Conservation (phyloP, 2,113 vertebrate species). For the Gambusia affinis region DNA sequence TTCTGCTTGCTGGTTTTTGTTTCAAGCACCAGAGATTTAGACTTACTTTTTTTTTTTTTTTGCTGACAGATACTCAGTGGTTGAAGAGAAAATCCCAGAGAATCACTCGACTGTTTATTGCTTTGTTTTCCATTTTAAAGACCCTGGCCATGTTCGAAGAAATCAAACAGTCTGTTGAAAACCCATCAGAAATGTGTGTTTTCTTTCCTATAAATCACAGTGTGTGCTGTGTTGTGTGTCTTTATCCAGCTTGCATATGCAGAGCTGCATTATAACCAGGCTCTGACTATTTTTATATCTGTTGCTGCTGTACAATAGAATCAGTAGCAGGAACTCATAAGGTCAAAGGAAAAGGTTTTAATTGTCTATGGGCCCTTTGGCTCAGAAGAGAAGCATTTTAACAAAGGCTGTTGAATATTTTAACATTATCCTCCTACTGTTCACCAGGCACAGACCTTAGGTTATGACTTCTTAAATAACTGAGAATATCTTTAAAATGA, state of each 20-base stretch:
- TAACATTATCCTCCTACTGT: background rate
- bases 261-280: background rate
- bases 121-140: too few species aligned
- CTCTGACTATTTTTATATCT: background rate
- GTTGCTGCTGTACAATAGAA: background rate
- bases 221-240: too few species aligned
- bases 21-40: too few species aligned
- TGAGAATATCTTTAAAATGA: background rate
- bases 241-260: background rate
- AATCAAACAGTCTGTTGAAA: background rate
- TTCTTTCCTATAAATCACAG: background rate
- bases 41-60: too few species aligned
- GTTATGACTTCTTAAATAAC: background rate
- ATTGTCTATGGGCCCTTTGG: background rate
- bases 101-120: too few species aligned
- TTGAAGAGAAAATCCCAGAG: too few species aligned
- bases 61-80: too few species aligned
- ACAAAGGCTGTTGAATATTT: background rate
- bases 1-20: too few species aligned
- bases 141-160: background rate
- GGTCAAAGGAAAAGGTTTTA: conserved; percentile 1
- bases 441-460: too few species aligned
- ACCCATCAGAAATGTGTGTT: too few species aligned
- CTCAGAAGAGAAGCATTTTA: background rate
- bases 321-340: background rate